Conservation (phyloP, 2,888 invertebrate species). For the Dinocampus coccinellae region DNA sequence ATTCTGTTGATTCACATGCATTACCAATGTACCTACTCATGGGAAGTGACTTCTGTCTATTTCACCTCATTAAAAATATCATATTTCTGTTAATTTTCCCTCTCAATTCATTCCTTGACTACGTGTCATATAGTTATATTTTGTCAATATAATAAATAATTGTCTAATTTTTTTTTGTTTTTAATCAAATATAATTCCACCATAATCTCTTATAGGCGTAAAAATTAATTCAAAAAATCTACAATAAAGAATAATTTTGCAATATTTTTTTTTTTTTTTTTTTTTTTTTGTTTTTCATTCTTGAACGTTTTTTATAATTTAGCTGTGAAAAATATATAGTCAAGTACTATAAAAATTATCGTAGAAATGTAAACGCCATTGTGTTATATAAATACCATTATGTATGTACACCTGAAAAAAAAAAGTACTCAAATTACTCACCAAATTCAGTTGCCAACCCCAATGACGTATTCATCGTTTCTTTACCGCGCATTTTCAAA, state of each 20-base stretch:
- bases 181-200: no score
- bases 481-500: slow-evolving; percentile 48
- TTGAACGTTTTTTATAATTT: no score
- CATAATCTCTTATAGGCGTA: no score
- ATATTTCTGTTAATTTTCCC: neutral
- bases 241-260: no score
- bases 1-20: neutral
- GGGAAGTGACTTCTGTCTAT: slow-evolving; percentile 19
- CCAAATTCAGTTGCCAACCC: slow-evolving; percentile 41
- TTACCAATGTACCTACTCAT: neutral
- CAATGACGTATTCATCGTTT: slow-evolving; percentile 42
- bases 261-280: no score
- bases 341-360: no score
- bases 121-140: no score
- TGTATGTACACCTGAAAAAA: neutral
- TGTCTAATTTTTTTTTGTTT: neutral
- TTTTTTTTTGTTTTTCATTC: no score
- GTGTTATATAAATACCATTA: neutral
- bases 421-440: slow-evolving; percentile 41
- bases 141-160: neutral
- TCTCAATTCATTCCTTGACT: neutral
- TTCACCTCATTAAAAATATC: neutral
- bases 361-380: no score
- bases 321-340: no score
- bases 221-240: no score